Evolutionary conservation across 2,888 invertebrate genomes (phyloP).

Genomic region (Phortica okadai): DNA sequence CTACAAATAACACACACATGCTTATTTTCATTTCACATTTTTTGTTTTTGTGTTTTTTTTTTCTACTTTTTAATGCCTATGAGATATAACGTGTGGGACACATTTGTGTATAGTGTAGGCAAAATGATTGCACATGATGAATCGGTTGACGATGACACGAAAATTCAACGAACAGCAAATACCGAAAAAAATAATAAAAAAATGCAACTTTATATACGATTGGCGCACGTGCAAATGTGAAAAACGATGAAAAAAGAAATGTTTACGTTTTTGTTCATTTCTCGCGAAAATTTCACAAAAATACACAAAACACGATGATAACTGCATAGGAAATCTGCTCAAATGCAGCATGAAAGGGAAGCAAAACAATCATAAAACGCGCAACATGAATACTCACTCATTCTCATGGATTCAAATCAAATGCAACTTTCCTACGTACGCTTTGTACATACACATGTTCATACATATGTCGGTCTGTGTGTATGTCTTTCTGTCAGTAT

Average conservation of each 20-base stretch:
- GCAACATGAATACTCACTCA: conserved; percentile 32
- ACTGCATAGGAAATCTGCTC: conserved; percentile 28
- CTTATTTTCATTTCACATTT: not conserved
- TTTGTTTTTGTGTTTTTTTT: not conserved
- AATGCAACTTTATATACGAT: not conserved
- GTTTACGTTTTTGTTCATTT: conserved; percentile 12
- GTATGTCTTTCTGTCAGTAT: too few relatives aligned
- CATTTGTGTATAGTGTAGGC: conserved; percentile 17
- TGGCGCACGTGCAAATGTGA: not conserved
- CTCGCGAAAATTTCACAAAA: conserved; percentile 19
- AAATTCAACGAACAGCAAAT: conserved; percentile 32
- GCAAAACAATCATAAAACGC: conserved; percentile 24
- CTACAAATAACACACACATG: not conserved
- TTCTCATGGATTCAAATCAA: conserved; percentile 27
- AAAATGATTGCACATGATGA: conserved; percentile 31
- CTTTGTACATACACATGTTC: conserved; percentile 4
- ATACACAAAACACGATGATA: conserved; percentile 20
- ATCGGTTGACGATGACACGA: conserved; percentile 32
- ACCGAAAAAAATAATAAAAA: conserved; percentile 11
- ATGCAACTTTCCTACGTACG: conserved; percentile 21
- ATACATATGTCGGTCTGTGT: not conserved
- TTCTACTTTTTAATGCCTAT: not conserved
- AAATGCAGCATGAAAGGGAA: conserved; percentile 25
- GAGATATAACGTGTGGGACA: not conserved
- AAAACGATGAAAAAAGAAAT: conserved; percentile 11